Evolutionary conservation across 1,140 invertebrate species (phyloP), one percentile per base, ranked within the genome.

Genomic region (Proales similis): DNA sequence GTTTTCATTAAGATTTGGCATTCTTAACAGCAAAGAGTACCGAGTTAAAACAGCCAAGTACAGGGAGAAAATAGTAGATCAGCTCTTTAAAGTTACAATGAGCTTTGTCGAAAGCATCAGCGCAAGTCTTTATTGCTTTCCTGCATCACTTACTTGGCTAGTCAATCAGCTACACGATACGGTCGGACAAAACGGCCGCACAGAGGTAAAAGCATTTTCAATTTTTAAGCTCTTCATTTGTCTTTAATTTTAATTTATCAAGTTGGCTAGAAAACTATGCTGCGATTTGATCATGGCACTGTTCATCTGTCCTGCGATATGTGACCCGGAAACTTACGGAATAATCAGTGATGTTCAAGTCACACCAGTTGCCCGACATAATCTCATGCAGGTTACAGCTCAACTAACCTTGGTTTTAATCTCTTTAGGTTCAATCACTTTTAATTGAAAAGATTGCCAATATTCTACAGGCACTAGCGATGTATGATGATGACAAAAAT

Each of bases 271-370:
- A 38, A 68, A 74, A 12, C 72, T 96, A 67, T 90, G 88, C 70
- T 88, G 87, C 0, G 91, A 97, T 72, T 77, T 97, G 17, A 84
- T 97, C 9, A 89, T 96, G 71, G 87, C 86, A 2, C 82, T 88
- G 67, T 95, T 95, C 67, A 88, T 97, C 63, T 97, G 92, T 70
- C 90, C 90, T 6, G 92, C 90, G 0, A 89, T 97, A 42, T 86
- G 92, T 24, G 90, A 94, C 78, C 92, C 93, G 0, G 92, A 96
- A 75, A 85, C 88, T 0, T 86, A 90, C 74, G 91, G 90, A n/a
- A 88, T 96, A 43, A 88, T 87, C 0, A 73, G 74, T 5, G 91
- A 94, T 71, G 85, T 86, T 1, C 87, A 88, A n/a, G 87, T 96
- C 29, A 89, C 86, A 57, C 83, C 88, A 65, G 83, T 91, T 30